Evolutionary conservation across 2,888 invertebrate genomes (phyloP), one percentile per base, ranked within the genome.

Genomic region (Crioceris asparagi): DNA sequence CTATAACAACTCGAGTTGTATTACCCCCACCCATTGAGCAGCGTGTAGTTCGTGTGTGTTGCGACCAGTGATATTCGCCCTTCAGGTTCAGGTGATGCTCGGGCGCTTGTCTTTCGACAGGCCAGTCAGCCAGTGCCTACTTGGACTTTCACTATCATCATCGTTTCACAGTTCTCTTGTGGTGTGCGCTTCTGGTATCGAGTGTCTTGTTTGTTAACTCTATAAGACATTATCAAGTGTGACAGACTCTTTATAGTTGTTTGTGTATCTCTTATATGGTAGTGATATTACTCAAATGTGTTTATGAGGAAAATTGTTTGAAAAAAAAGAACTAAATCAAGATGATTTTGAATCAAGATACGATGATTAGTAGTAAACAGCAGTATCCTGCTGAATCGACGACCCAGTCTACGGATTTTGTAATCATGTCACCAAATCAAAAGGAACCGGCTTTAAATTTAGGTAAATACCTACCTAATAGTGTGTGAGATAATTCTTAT

Each of bases 381-480:
- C 57, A 61, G 6, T 71, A 74, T 50, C 60, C 72, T 51, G 71
- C 68, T 3, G 65, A 66, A 46, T 64, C 74, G 39, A 66, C 69
- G 43, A 62, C 54, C 21, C 47, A 41, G 29, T 44, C 47, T 15
- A 32, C 49, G 38, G 54, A 55, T 44, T 41, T 50, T 41, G 59
- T 62, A 64, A 6, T 61, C 64, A 5, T 64, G 61, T 2, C 64
- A 60, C 16, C 63, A 59, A 19, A 60, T 57, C 47, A 62, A 41
- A 55, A 77, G 41, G 81, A 81, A 59, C 80, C 81, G 21, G 79
- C 77, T 51, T 69, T 82, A 41, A 77, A 80, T 63, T 77, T 82
- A 75, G 81, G 81, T 81, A 71, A n/a, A n/a, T n/a, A n/a, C n/a
- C n/a, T n/a, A n/a, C n/a, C n/a, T n/a, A n/a, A n/a, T n/a, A n/a